Base-by-base conservation (phyloP, 2,113 vertebrate genomes). In the Petrocephalus microphthalmus region DNA sequence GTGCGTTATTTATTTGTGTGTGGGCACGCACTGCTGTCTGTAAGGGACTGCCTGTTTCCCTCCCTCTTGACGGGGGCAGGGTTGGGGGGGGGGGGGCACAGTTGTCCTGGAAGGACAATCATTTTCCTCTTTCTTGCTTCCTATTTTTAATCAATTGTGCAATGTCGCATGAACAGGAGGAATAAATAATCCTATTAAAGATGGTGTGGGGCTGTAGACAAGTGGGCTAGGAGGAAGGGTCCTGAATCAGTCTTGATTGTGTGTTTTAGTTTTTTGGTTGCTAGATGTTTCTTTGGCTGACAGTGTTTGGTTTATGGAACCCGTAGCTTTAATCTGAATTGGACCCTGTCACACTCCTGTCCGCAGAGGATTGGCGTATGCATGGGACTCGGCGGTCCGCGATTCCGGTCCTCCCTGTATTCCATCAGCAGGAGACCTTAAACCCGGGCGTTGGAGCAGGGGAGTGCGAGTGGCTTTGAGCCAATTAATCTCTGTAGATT, bases 1-100 rank as follows among this genome's bases (percentile, higher is more conserved):
- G 94, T 97, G 93, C 95, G 95, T 97, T 96, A 97, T 97, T 97
- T 97, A 97, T 97, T 97, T 93, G 94, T 51, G 15, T 8, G 7
- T 52, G 17, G 37, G 84, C 51, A 85, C 8, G 52, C 29, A 17
- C 84, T 52, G 7, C 17, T 56, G 84, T 85, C 51, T 85, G 84
- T n/a, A 37, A 29, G 52, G 84, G 52, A 51, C 47, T 84, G n/a
- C 3, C n/a, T 51, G n/a, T 85, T 85, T 56, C 13, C 71, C 71
- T 67, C 60, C n/a, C 57, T 17, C 13, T 17, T 6, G 52, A n/a
- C 2, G 13, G n/a, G 29, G 84, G 15, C 11, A 13, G 13, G 84
- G 47, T n/a, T 5, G 49, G 37, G 78, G 53, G 0, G 53, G 53
- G 6, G 5, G 64, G 67, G 67, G 52, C 29, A 53, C 47, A 51